These are phyloP conservation scores for Acleris literana DNA, from an alignment of 2,888 invertebrate genomes.

Conservation along the genomic window DNA sequence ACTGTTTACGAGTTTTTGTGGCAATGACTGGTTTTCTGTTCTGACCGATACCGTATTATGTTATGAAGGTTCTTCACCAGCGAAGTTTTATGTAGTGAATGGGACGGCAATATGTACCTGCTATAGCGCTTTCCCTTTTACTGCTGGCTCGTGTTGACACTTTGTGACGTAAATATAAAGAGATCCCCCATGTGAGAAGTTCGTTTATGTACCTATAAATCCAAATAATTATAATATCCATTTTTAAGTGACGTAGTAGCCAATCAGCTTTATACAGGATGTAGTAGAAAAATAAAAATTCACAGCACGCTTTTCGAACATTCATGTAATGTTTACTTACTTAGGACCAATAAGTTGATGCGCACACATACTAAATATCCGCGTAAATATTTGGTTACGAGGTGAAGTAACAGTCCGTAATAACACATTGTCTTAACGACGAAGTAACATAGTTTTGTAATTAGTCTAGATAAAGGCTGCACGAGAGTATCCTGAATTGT, in stretches of 20 bases:
- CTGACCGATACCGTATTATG: too few relatives aligned
- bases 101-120: too few relatives aligned
- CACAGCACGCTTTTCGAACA: constrained; percentile 5
- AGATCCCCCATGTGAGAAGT: too few relatives aligned
- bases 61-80: too few relatives aligned
- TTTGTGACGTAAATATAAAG: too few relatives aligned
- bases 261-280: too few relatives aligned
- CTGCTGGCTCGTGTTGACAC: too few relatives aligned
- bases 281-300: not conserved
- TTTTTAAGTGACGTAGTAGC: too few relatives aligned
- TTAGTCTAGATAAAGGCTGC: constrained; percentile 10
- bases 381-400: constrained; percentile 3
- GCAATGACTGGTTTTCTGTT: not conserved
- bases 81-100: too few relatives aligned
- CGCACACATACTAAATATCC: not conserved
- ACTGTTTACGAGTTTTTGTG: not conserved
- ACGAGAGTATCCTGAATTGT: constrained; percentile 10
- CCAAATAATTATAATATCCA: too few relatives aligned
- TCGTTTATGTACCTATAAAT: too few relatives aligned
- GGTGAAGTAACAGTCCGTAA: not conserved
- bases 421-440: not conserved
- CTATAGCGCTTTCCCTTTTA: too few relatives aligned
- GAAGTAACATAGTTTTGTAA: constrained; percentile 10
- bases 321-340: constrained; percentile 10
- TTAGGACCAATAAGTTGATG: constrained; percentile 10